Conservation (phyloP, 2,797 vertebrate genomes). For the Mycteria americana region DNA sequence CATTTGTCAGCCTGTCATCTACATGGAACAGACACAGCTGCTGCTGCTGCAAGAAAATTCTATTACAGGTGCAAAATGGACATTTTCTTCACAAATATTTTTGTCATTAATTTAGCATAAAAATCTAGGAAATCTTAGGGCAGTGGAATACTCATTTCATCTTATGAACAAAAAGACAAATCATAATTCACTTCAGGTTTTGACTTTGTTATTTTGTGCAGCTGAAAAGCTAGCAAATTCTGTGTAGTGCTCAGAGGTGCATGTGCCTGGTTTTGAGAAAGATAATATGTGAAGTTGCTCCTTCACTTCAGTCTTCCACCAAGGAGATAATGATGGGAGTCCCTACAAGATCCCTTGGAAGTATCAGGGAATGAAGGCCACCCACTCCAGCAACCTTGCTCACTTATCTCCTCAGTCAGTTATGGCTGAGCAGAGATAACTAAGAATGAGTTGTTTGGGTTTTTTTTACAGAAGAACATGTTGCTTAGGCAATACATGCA, state of each 20-base stretch:
- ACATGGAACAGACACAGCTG: slow-evolving; percentile 37
- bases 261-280: not conserved
- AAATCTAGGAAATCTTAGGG: not conserved
- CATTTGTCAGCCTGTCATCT: slow-evolving; percentile 63
- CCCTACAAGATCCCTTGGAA: not conserved
- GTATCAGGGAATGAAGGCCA: not conserved
- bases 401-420: not conserved
- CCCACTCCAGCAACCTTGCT: not conserved
- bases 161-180: not conserved
- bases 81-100: slow-evolving; percentile 31
- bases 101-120: slow-evolving; percentile 46
- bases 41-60: slow-evolving; percentile 33
- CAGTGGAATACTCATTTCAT: not conserved
- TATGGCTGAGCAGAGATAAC: not conserved
- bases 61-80: slow-evolving; percentile 41
- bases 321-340: not conserved
- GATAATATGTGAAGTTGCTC: not conserved
- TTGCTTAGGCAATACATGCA: not conserved
- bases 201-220: not conserved
- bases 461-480: not conserved
- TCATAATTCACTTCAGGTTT: not conserved
- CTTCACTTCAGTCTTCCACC: not conserved
- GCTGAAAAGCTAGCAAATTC: not conserved
- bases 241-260: not conserved
- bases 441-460: not conserved